A percentile compares a stretch with the other conserved stretches of the same genome.
Evolutionary conservation across 2,888 invertebrate genomes (phyloP).

Genomic region (Cheilosia grossa): DNA sequence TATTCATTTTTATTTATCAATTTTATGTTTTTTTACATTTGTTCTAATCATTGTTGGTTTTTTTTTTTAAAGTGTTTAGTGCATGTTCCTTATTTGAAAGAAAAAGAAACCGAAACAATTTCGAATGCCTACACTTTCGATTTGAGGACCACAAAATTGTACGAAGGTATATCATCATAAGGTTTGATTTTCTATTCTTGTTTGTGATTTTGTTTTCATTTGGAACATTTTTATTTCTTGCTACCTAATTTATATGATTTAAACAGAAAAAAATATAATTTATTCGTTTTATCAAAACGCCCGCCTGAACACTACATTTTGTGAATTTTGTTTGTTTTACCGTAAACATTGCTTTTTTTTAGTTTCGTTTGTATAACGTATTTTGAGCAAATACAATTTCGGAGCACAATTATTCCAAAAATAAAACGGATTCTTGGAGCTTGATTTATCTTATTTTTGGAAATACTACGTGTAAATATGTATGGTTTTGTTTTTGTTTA

Average conservation of each 20-base stretch:
- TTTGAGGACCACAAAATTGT: slow-evolving; percentile 46
- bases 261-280: slow-evolving; percentile 64
- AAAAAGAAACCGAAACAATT: slow-evolving; percentile 23
- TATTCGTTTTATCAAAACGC: slow-evolving; percentile 31
- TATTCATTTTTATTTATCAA: slow-evolving; percentile 24
- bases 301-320: slow-evolving; percentile 14
- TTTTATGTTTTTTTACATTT: slow-evolving; percentile 75
- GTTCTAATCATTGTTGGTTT: slow-evolving; percentile 68
- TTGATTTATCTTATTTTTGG: slow-evolving; percentile 6
- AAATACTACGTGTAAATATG: slow-evolving; percentile 29
- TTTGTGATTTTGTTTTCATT: slow-evolving; percentile 3
- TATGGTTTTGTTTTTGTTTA: slow-evolving; percentile 18
- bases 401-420: slow-evolving; percentile 36
- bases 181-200: slow-evolving; percentile 14
- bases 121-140: slow-evolving; percentile 11
- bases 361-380: not conserved
- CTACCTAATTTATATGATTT: slow-evolving; percentile 34
- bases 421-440: slow-evolving; percentile 18
- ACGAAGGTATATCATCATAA: slow-evolving; percentile 53
- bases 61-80: slow-evolving; percentile 42
- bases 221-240: slow-evolving; percentile 44
- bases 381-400: slow-evolving; percentile 60
- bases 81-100: slow-evolving; percentile 30
- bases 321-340: slow-evolving; percentile 6
- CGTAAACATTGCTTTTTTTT: not conserved